A percentile compares a stretch with the other conserved stretches of the same genome.
Evolutionary conservation across 2,113 vertebrate species (phyloP).

Genomic region (Chascanopsetta lugubris): DNA sequence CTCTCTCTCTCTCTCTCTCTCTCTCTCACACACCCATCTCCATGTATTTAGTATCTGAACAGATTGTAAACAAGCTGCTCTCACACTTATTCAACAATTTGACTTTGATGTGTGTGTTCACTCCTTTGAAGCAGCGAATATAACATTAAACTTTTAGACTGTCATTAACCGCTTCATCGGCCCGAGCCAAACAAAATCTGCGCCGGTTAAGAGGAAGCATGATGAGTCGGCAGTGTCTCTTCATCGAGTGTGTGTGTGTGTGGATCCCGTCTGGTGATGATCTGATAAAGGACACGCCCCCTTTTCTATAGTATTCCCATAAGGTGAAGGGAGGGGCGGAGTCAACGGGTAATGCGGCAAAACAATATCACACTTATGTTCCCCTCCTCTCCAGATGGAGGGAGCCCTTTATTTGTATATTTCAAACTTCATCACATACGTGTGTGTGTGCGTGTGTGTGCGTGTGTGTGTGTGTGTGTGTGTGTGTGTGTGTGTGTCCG

Average conservation of each 20-base stretch:
- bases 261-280: neutral
- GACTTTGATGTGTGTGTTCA: neutral
- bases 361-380: slow-evolving; percentile 22
- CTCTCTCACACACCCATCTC: too few relatives aligned
- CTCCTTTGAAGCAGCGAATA: neutral
- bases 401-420: slow-evolving; percentile 43
- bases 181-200: neutral
- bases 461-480: slow-evolving; percentile 2
- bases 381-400: neutral
- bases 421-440: slow-evolving; percentile 52
- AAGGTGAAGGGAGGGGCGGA: slow-evolving; percentile 36
- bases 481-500: slow-evolving; percentile 4
- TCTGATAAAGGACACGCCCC: slow-evolving; percentile 2
- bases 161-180: too few relatives aligned
- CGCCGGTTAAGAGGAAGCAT: too few relatives aligned
- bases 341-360: slow-evolving; percentile 51
- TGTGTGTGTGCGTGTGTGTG: too few relatives aligned
- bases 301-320: slow-evolving; percentile 22
- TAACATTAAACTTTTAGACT: neutral
- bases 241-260: neutral
- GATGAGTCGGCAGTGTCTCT: neutral
- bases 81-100: neutral
- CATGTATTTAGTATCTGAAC: too few relatives aligned
- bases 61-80: neutral
- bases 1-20: neutral